phyloP scores from a whole-genome alignment of 2,113 vertebrate species.

The Athene cunicularia region DNA sequence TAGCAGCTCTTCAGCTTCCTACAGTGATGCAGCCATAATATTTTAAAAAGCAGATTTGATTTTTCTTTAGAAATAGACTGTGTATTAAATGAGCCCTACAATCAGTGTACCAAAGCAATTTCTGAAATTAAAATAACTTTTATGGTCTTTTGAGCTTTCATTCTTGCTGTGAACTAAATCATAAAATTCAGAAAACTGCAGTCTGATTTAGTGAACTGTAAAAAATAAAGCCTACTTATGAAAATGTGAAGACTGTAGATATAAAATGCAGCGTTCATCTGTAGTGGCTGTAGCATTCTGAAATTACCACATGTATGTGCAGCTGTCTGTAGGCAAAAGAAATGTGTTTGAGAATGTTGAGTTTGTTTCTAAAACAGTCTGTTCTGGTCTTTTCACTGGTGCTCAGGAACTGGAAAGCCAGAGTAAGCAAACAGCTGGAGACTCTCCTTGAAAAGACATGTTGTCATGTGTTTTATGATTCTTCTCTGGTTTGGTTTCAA shows the following conservation, averaged over 20 bases:
- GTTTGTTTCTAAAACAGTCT: neutral
- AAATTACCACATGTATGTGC: neutral
- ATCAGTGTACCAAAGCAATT: neutral
- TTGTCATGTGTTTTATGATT: neutral
- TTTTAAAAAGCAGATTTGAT: neutral
- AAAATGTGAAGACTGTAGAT: neutral
- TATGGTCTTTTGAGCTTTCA: neutral
- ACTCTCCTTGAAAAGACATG: neutral
- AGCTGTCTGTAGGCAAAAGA: neutral
- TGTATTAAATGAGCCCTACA: neutral
- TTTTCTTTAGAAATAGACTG: neutral
- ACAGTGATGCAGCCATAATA: neutral
- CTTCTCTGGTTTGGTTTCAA: neutral
- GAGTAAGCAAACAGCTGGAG: neutral
- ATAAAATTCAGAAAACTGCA: neutral
- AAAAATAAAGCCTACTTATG: neutral
- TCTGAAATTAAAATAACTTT: neutral
- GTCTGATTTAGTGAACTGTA: neutral
- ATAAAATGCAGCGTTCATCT: neutral
- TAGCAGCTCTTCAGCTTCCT: neutral
- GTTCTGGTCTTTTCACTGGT: neutral
- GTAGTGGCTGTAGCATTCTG: neutral
- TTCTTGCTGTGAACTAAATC: neutral
- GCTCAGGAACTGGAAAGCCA: neutral
- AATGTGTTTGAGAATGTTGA: neutral